A percentile compares a stretch with the other conserved stretches of the same genome.
Evolutionary conservation across 1,140 invertebrate genomes (phyloP).

Genomic region (Metopolophium dirhodum): DNA sequence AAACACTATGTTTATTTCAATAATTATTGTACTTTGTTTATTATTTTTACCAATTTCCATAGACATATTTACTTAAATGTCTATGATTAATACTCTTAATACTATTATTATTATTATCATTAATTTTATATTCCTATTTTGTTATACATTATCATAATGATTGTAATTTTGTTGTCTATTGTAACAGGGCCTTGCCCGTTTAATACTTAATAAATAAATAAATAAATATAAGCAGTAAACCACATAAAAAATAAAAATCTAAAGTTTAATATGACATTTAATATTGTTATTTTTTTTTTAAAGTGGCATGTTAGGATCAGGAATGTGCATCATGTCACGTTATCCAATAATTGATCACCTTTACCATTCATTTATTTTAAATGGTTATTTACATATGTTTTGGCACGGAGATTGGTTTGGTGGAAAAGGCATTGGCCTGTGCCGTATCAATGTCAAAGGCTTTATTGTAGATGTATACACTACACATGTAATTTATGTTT

Average conservation of each 20-base stretch:
- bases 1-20: too few relatives aligned
- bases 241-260: background rate
- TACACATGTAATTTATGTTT: constrained; percentile 78
- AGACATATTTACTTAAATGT: too few relatives aligned
- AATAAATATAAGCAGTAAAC: background rate
- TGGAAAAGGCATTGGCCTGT: constrained; percentile 94
- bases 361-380: constrained; percentile 92
- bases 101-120: too few relatives aligned
- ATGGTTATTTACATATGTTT: constrained; percentile 95
- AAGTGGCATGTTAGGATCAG: constrained; percentile 91
- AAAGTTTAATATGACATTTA: background rate
- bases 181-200: too few relatives aligned
- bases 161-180: too few relatives aligned
- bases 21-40: too few relatives aligned
- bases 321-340: constrained; percentile 88
- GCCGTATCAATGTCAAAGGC: constrained; percentile 73
- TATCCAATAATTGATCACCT: constrained; percentile 86
- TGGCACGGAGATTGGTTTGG: constrained; percentile 98
- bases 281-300: constrained; percentile 59
- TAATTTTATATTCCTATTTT: too few relatives aligned
- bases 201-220: too few relatives aligned
- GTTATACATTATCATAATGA: too few relatives aligned
- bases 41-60: too few relatives aligned
- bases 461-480: constrained; percentile 84
- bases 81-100: too few relatives aligned